phyloP scores from a whole-genome alignment of 2,888 invertebrate species.

The Fragum whitleyi region DNA sequence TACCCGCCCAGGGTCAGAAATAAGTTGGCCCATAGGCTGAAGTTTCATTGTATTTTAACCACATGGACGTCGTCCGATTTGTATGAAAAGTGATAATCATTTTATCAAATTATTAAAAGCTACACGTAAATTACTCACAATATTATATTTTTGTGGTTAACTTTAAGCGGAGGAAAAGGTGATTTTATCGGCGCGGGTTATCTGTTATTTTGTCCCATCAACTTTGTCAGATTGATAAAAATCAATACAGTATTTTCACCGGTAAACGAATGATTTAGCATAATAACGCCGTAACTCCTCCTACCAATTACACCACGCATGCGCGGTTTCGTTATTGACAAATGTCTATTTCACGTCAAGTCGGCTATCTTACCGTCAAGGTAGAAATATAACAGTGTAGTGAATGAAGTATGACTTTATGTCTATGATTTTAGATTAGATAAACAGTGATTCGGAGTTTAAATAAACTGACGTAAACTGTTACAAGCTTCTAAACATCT shows the following conservation, averaged over 20 bases:
- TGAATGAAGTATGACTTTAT: conserved; percentile 14
- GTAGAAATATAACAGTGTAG: conserved; percentile 11
- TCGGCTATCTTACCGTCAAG: conserved; percentile 16
- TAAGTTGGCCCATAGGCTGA: no score
- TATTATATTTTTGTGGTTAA: no score
- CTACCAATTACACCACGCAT: conserved; percentile 3
- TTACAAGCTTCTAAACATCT: conserved; percentile 12
- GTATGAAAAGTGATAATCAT: no score
- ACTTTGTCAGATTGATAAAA: conserved; percentile 30
- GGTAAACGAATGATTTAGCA: conserved; percentile 31
- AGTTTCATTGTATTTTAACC: no score
- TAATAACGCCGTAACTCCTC: neutral
- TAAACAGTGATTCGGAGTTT: conserved; percentile 25
- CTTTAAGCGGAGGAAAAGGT: neutral
- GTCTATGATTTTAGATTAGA: conserved; percentile 20
- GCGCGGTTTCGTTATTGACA: conserved; percentile 14
- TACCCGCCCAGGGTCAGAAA: no score
- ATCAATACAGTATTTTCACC: conserved; percentile 29
- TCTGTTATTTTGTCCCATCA: conserved; percentile 30
- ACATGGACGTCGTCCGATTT: no score
- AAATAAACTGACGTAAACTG: conserved; percentile 23
- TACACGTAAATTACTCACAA: no score
- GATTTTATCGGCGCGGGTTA: conserved; percentile 25
- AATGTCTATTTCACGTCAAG: conserved; percentile 17
- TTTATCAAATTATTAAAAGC: no score